Percentiles rank a stretch among this genome's conserved stretches.
phyloP scores from a whole-genome alignment of 2,888 invertebrate species.

The Aleiodes alternator region DNA sequence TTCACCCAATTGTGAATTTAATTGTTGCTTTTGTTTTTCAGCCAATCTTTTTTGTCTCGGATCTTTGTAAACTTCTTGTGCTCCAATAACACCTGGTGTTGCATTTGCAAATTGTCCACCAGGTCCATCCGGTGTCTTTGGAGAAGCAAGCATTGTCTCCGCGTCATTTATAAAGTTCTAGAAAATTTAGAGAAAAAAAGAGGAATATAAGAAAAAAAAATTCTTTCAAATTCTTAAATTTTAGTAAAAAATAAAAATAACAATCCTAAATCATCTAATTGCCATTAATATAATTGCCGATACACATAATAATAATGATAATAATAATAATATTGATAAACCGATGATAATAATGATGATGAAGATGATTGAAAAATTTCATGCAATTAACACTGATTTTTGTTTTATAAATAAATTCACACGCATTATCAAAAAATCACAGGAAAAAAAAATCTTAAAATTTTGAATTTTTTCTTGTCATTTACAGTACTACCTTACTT shows the following conservation, averaged over 20 bases:
- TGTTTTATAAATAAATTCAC: conserved; percentile 8
- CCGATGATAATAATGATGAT: conserved; percentile 47
- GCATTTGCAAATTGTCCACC: conserved; percentile 77
- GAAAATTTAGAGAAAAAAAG: conserved; percentile 58
- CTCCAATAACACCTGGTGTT: conserved; percentile 97
- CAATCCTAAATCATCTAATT: neutral
- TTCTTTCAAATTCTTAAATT: conserved; percentile 34
- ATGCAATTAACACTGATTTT: conserved; percentile 32
- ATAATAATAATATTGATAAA: conserved; percentile 42
- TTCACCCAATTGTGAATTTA: conserved; percentile 80
- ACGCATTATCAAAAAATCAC: conserved; percentile 3
- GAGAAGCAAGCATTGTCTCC: conserved; percentile 86
- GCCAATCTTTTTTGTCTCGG: conserved; percentile 92
- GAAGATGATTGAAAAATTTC: conserved; percentile 33
- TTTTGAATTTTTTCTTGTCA: neutral
- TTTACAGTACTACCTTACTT: conserved; percentile 63
- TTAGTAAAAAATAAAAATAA: conserved; percentile 6
- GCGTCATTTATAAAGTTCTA: conserved; percentile 89
- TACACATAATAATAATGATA: conserved; percentile 45
- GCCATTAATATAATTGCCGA: conserved; percentile 43
- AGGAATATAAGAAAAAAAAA: conserved; percentile 22
- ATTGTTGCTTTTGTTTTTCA: conserved; percentile 82
- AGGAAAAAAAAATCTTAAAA: neutral
- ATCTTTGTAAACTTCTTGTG: conserved; percentile 98
- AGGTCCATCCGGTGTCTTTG: conserved; percentile 82